Percentiles rank a stretch among this genome's conserved stretches.
Conservation (phyloP, 2,888 invertebrate genomes). For the Heliconius ethilla region DNA sequence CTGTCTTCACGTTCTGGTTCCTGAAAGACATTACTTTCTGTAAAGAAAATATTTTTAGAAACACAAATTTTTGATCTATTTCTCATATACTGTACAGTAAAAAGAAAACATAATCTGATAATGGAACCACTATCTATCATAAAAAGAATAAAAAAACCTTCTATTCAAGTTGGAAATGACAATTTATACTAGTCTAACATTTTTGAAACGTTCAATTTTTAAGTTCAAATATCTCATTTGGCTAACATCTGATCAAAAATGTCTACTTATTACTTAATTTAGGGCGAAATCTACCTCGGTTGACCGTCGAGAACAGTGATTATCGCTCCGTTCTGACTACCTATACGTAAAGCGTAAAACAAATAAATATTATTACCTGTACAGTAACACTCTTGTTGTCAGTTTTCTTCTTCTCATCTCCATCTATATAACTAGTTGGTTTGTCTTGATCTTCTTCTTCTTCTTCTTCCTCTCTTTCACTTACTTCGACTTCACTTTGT, state of each 20-base stretch:
- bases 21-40: slow-evolving; percentile 47
- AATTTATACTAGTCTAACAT: too few species aligned
- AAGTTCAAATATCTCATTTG: too few species aligned
- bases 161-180: too few species aligned
- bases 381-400: slow-evolving; percentile 67
- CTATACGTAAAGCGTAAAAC: not conserved
- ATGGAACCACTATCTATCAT: too few species aligned
- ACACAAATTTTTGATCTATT: not conserved
- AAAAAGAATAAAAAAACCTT: too few species aligned
- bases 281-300: too few species aligned
- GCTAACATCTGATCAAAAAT: too few species aligned
- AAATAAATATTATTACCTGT: slow-evolving; percentile 54
- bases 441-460: slow-evolving; percentile 62
- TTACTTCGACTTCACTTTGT: slow-evolving; percentile 63
- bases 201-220: too few species aligned
- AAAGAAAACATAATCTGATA: too few species aligned
- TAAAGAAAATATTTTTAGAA: slow-evolving; percentile 6
- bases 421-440: slow-evolving; percentile 63
- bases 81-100: too few species aligned
- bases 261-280: too few species aligned
- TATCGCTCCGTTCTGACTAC: not conserved
- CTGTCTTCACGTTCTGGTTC: slow-evolving; percentile 74
- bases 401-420: slow-evolving; percentile 60
- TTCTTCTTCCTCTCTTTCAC: slow-evolving; percentile 45
- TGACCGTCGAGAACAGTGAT: too few species aligned